Percentiles rank a stretch among this genome's conserved stretches.
Evolutionary conservation across 2,888 invertebrate genomes (phyloP).

Genomic region (Archips crataeganus): DNA sequence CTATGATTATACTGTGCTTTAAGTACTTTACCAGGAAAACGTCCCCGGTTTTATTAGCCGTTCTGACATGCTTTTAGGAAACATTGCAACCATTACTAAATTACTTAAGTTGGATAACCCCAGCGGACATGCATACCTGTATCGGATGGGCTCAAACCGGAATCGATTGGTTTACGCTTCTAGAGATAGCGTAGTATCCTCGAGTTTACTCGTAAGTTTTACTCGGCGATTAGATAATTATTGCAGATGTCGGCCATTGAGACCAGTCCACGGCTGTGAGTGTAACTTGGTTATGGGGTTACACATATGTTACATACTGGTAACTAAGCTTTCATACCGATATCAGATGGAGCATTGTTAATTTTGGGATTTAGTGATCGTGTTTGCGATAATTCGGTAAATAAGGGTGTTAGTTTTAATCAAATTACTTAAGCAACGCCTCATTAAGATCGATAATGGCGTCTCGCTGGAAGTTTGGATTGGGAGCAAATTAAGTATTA

Average conservation of each 20-base stretch:
- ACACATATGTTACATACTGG: background rate
- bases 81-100: background rate
- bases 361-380: background rate
- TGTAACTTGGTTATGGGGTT: slow-evolving; percentile 9
- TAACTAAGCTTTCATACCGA: background rate
- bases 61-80: background rate
- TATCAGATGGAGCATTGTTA: slow-evolving; percentile 5
- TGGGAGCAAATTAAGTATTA: slow-evolving; percentile 17
- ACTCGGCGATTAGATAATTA: slow-evolving; percentile 9
- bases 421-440: slow-evolving; percentile 14
- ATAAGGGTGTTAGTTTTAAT: slow-evolving; percentile 12
- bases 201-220: slow-evolving; percentile 17
- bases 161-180: slow-evolving; percentile 26
- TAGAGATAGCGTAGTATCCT: background rate
- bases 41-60: background rate
- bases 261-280: background rate
- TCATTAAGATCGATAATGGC: slow-evolving; percentile 17
- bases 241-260: slow-evolving; percentile 1
- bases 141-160: slow-evolving; percentile 22
- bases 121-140: slow-evolving; percentile 12
- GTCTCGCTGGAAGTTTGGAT: slow-evolving; percentile 3
- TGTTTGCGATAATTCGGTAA: background rate
- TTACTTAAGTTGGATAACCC: background rate
- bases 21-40: background rate
- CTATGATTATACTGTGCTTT: slow-evolving; percentile 4